Base-by-base conservation (phyloP, 2,888 invertebrate species). In the Phengaris alcon region DNA sequence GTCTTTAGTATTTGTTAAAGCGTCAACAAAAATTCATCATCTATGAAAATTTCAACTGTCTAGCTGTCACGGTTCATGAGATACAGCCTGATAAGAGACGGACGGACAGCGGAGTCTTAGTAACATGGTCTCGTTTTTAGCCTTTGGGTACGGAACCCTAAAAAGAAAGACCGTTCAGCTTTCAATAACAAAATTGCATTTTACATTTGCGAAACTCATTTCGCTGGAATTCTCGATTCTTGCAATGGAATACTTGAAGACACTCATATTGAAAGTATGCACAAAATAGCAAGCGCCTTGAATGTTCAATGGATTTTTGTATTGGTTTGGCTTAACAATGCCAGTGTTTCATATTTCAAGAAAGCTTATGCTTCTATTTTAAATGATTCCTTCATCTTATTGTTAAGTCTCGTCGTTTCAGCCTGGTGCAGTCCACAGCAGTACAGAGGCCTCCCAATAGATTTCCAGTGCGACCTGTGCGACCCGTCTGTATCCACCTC, bases 181-280 rank as follows among this genome's bases (percentile, higher is more conserved):
- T 74, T 74, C 75, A 75, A 75, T 75, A 69, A 70, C 59, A 57
- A 75, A 75, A 75, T 75, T 75, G 57, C 75, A 75, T 75, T 74
- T 74, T 59, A 75, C 75, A 69, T 75, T 59, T 69, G 48, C 51
- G 59, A 75, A 57, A 75, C 75, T 72, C 75, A 75, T 75, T 75
- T 75, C 59, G 48, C 48, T 55, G 70, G 57, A 70, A 48, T 75
- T 48, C 75, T 75, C 72, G 72, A 72, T 54, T 70, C 70, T 13
- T 72, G 72, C 72, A 69, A 12, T 70, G 35, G 70, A 75, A 57
- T 75, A 70, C 70, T 59, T 70, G 46, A 59, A 70, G 70, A 70
- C 68, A 70, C 22, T 72, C 72, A 54, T 72, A 72, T 72, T 52
- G 72, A 13, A 52, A 72, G 54, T 72, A 72, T 72, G 72, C 52